Conservation (phyloP, 2,113 vertebrate genomes). For the Craseonycteris thonglongyai region DNA sequence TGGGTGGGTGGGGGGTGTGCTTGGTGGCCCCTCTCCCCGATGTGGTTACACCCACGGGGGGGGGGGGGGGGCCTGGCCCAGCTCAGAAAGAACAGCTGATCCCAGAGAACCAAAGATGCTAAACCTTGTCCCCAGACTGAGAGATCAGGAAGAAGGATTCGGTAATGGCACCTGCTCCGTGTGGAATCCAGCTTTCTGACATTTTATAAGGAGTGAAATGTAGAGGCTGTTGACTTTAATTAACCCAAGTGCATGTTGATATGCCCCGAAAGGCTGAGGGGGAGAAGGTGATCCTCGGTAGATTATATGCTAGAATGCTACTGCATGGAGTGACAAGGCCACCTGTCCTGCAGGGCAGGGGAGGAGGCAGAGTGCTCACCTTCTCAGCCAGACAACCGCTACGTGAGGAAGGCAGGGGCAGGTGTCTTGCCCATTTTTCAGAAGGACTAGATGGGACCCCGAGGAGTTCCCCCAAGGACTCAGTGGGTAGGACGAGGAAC, state of each 20-base stretch:
- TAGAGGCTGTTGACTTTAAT: conserved; percentile 70
- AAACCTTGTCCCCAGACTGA: conserved; percentile 4
- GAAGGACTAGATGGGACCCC: background rate
- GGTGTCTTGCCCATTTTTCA: background rate
- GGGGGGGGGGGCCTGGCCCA: conserved; percentile 2
- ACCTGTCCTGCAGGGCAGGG: background rate
- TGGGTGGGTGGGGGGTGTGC: conserved; percentile 7
- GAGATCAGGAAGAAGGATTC: conserved; percentile 43
- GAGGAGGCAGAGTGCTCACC: background rate
- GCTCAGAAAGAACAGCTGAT: conserved; percentile 37
- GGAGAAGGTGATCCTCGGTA: conserved; percentile 70
- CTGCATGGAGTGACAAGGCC: conserved; percentile 68
- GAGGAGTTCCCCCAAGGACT: background rate
- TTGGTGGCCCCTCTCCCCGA: conserved; percentile 22
- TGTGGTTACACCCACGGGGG: conserved; percentile 20
- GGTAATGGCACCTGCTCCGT: background rate
- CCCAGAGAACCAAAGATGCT: conserved; percentile 34
- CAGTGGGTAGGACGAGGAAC: background rate
- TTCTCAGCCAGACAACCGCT: fast-evolving
- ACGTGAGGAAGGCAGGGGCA: fast-evolving
- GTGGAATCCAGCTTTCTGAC: conserved; percentile 22
- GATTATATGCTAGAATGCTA: conserved; percentile 79
- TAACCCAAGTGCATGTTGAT: conserved; percentile 45
- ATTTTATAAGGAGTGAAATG: conserved; percentile 56
- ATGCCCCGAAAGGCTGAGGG: conserved; percentile 37